These are phyloP conservation scores for Synchiropus splendidus DNA, from an alignment of 2,113 vertebrate genomes.

Conservation along the genomic window DNA sequence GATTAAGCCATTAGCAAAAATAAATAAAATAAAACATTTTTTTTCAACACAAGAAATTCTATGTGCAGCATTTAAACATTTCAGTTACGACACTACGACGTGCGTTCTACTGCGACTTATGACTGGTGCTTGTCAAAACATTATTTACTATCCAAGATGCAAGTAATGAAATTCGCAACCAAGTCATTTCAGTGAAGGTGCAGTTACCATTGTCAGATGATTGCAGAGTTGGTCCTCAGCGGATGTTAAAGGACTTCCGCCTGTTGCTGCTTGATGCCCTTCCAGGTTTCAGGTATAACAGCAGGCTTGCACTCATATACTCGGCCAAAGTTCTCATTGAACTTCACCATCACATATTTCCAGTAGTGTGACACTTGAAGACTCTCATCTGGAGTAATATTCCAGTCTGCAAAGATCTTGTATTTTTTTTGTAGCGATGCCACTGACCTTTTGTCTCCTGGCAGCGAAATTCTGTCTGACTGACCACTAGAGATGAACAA, in stretches of 20 bases:
- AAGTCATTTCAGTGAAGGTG: too few species aligned
- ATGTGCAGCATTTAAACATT: too few species aligned
- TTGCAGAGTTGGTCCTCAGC: too few species aligned
- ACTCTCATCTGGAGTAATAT: constrained; percentile 45
- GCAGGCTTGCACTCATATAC: constrained; percentile 15
- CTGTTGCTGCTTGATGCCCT: constrained; percentile 12
- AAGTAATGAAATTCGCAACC: too few species aligned
- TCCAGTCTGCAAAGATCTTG: constrained; percentile 49
- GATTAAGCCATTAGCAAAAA: too few species aligned
- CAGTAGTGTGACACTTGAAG: constrained; percentile 51
- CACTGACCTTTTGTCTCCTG: accelerated
- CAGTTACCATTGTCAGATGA: too few species aligned
- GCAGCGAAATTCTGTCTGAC: accelerated
- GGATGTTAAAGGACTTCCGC: constrained; percentile 33
- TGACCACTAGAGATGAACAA: constrained; percentile 36
- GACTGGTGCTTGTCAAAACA: too few species aligned
- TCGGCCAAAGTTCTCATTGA: constrained; percentile 43
- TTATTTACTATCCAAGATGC: too few species aligned
- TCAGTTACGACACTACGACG: too few species aligned
- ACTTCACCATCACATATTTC: constrained; percentile 45
- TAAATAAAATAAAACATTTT: too few species aligned
- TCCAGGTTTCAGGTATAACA: constrained; percentile 37
- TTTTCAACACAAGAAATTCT: too few species aligned
- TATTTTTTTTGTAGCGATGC: constrained; percentile 46
- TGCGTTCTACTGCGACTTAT: too few species aligned